Base-by-base conservation (phyloP, 2,888 invertebrate species). In the Bombylius discolor region DNA sequence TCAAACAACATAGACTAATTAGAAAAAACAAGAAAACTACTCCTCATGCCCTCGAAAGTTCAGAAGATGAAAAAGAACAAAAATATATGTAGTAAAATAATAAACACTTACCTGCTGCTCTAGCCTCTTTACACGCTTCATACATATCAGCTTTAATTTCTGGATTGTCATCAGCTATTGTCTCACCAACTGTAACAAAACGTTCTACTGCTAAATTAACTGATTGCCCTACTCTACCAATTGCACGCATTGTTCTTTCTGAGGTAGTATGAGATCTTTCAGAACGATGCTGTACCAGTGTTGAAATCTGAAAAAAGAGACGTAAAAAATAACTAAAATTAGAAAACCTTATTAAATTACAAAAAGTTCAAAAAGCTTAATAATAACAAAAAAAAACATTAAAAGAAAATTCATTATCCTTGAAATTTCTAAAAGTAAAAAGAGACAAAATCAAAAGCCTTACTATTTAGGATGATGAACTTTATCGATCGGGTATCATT, bases 71-170 rank as follows among this genome's bases (percentile, higher is more conserved):
- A 23, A 23, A 3, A 23, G 3, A 23, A 23, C 23, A 23, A 23
- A 23, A 23, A 23, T 23, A n/a, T n/a, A n/a, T n/a, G 1, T 23
- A 2, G 23, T 23, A 23, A 49, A 46, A 45, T 5, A 14, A 53
- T 13, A 39, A 5, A 23, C 44, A 71, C 75, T 75, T 73, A 95
- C 98, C 97, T 71, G 97, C 96, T 68, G 89, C 83, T 65, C 96
- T 79, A 14, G 98, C 97, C 72, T 98, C 97, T 70, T 91, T 92
- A 77, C 98, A 99, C 34, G 98, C 97, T 67, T 96, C 92, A 74
- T 91, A 95, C 97, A 99, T 98, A 73, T 96, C 96, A 69, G 89
- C 87, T 65, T 93, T 87, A 64, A 99, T 93, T 76, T 98, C 97
- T 39, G 88, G 87, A 79, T 98, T 96, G 78, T 97, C 96, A 76